Evolutionary conservation across 2,888 invertebrate species (phyloP), one percentile per base, ranked within the genome.

Genomic region (Cheiracanthium punctorium): DNA sequence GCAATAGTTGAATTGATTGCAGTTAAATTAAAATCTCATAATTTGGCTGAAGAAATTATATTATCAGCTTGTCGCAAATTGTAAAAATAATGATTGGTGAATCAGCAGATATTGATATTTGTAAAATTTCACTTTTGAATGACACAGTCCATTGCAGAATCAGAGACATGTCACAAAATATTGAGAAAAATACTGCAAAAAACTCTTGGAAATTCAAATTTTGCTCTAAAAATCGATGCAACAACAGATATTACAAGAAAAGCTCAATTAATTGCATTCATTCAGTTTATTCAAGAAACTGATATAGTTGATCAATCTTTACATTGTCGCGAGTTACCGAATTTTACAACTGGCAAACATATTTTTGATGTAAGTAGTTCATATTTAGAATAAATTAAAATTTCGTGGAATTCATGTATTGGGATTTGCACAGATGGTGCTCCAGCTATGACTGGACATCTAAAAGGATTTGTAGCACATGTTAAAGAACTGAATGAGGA

Each of bases 401-500:
- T 67, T n/a, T 52, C n/a, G 20, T 67, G 48, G 77, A 29, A 67
- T 28, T 30, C 14, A 20, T 67, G 67, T 30, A 48, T 77, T 67
- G 77, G 67, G 5, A 77, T 77, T 43, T 67, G 67, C n/a, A 77
- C 77, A 69, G 77, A 77, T 29, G 30, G 67, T 69, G 67, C 43
- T 67, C 41, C 43, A n/a, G 33, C 77, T 24, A 67, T 77, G 77
- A 29, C 24, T 43, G 77, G 43, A 12, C 33, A n/a, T 41, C n/a
- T 67, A 41, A 77, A 77, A 67, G 77, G 43, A 29, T 77, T 77
- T 77, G 43, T 77, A 32, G 33, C 77, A 28, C 41, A 30, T 48
- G 77, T 69, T 20, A 77, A 29, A 30, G 30, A 67, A 77, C 30
- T 17, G 14, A 64, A 76, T 12, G 28, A 33, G 20, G 52, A 76